These are phyloP conservation scores for Dendroctonus ponderosae DNA, from an alignment of 1,140 invertebrate genomes.

Conservation along the genomic window DNA sequence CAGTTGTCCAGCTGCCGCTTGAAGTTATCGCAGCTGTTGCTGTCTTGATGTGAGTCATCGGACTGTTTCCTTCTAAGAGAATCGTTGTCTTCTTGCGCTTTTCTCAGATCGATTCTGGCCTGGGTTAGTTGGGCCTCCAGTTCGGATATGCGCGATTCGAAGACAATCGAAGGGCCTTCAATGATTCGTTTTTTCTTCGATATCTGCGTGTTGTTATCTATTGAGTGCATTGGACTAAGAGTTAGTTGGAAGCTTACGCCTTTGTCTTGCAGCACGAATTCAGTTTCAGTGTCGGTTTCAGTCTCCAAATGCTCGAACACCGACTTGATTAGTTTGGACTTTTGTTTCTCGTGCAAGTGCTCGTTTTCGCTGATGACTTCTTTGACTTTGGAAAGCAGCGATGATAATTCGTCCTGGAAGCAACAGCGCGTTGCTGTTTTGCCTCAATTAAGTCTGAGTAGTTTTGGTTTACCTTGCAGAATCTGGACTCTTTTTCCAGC, in stretches of 20 bases:
- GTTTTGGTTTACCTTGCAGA: slow-evolving; percentile 61
- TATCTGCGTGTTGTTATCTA: slow-evolving; percentile 33
- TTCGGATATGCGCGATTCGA: slow-evolving; percentile 79
- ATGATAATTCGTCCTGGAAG: slow-evolving; percentile 64
- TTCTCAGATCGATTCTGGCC: slow-evolving; percentile 69
- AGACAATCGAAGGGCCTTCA: slow-evolving; percentile 69
- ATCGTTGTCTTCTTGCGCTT: slow-evolving; percentile 66
- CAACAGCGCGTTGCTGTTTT: too few species aligned
- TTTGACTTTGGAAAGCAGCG: slow-evolving; percentile 74
- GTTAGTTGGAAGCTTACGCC: not conserved
- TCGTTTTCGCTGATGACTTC: slow-evolving; percentile 81
- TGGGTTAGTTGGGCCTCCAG: slow-evolving; percentile 78
- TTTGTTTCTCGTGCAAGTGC: slow-evolving; percentile 70
- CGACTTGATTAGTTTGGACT: slow-evolving; percentile 59
- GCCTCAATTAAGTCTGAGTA: slow-evolving; percentile 1
- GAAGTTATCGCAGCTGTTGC: slow-evolving; percentile 55
- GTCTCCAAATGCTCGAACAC: slow-evolving; percentile 56
- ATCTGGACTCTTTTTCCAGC: slow-evolving; percentile 75
- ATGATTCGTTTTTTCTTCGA: slow-evolving; percentile 51
- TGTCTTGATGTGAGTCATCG: slow-evolving; percentile 55
- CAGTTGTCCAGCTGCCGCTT: slow-evolving; percentile 66
- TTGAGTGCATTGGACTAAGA: slow-evolving; percentile 43
- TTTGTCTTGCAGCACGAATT: slow-evolving; percentile 24
- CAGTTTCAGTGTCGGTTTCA: slow-evolving; percentile 51
- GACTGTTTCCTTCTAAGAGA: slow-evolving; percentile 61